Evolutionary conservation across 2,797 vertebrate genomes (phyloP), one percentile per base, ranked within the genome.

Genomic region (Mionectes olivaceus): DNA sequence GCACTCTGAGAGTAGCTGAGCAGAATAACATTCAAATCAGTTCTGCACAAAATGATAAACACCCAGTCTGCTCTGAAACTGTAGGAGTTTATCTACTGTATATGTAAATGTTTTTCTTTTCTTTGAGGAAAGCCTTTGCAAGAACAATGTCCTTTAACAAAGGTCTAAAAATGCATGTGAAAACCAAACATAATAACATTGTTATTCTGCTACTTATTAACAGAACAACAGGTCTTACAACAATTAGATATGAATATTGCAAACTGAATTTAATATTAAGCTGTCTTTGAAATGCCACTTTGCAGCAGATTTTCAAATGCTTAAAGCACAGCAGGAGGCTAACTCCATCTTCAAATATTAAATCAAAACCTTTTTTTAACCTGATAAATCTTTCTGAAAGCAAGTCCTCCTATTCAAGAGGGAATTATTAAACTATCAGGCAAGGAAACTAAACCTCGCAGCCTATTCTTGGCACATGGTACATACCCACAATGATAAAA

Each of bases 301-400:
- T 98, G 96, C 95, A 95, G 97, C 96, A 97, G 97, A 93, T 97
- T 98, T 98, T 97, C 97, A 97, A 95, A 98, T 97, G 95, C 96
- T 98, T 98, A 95, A 98, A 96, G 97, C 97, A 98, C 98, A 97
- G 97, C 96, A 61, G 97, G 98, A 98, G 97, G 95, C 96, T 98
- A 97, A 98, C 96, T 97, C 97, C 61, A 25, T 98, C 95, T 98
- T 98, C 98, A 98, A 98, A 98, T 97, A 98, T 98, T 98, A 98
- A 98, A 98, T 97, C 96, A 97, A 97, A 97, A 96, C 95, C 97
- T 97, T 97, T 97, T 97, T 97, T 98, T 94, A 98, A 98, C 97
- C 95, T 96, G 91, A 94, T 97, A 98, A 97, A 95, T 97, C 95
- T 97, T 96, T 95, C 91, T 95, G 94, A 97, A 97, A 96, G 95